Conservation (phyloP, 2,888 invertebrate species). For the Hedya salicella region DNA sequence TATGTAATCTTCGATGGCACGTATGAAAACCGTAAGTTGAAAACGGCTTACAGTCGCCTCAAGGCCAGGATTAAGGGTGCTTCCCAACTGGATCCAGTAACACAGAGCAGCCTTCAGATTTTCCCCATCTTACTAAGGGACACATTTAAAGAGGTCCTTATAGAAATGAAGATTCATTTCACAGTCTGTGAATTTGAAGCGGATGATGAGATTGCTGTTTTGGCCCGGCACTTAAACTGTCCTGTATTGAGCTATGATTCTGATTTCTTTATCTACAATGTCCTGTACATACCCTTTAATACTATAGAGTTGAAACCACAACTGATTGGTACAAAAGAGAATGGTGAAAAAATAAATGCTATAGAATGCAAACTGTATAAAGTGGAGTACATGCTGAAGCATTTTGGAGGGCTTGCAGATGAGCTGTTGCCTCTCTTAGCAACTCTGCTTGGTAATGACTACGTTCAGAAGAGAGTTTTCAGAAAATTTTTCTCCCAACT, state of each 20-base stretch:
- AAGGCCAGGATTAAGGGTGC: constrained; percentile 86
- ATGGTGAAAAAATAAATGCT: constrained; percentile 66
- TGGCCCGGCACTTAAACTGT: constrained; percentile 91
- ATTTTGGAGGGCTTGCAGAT: constrained; percentile 87
- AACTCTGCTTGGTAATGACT: constrained; percentile 95
- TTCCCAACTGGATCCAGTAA: constrained; percentile 82
- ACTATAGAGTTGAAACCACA: constrained; percentile 84
- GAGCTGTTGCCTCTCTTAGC: constrained; percentile 91
- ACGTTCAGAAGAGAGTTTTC: constrained; percentile 88
- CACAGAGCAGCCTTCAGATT: constrained; percentile 83
- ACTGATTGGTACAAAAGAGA: constrained; percentile 51
- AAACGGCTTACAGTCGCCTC: constrained; percentile 86
- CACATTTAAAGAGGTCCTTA: constrained; percentile 89
- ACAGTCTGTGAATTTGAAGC: constrained; percentile 95
- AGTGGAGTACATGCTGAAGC: constrained; percentile 87
- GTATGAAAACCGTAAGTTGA: constrained; percentile 88
- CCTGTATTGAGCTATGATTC: constrained; percentile 97
- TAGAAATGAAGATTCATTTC: constrained; percentile 86
- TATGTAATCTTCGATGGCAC: constrained; percentile 93
- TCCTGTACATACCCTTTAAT: constrained; percentile 91
- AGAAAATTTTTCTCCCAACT: constrained; percentile 88
- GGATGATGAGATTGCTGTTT: constrained; percentile 93
- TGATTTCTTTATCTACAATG: constrained; percentile 96
- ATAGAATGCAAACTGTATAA: constrained; percentile 90
- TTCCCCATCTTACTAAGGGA: constrained; percentile 91